Evolutionary conservation across 2,797 vertebrate genomes (phyloP), one percentile per base, ranked within the genome.

Genomic region (Chiropotes sagulatus): DNA sequence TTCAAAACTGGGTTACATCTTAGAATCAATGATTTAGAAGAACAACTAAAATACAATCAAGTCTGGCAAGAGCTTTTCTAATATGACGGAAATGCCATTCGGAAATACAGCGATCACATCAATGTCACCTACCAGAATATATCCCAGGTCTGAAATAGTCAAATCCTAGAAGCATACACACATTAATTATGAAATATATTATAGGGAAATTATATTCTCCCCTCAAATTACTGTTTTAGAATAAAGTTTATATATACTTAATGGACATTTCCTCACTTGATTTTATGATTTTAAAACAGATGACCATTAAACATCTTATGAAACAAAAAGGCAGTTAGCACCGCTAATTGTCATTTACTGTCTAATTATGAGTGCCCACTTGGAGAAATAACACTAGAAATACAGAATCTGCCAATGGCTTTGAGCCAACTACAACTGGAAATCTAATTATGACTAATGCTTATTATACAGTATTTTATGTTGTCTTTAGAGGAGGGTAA

Each of bases 251-350:
- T 2, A 48, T 20, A 48, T 17, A 33, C 30, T 73, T 26, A 41
- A 41, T 81, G 8, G 78, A 90, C 8, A 54, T n/a, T 44, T 54
- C 75, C 79, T 76, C 48, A 67, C 50, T 36, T 80, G 73, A n/a
- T 84, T 96, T 78, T 70, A 70, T n/a, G 64, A 50, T n/a, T 93
- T 85, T 78, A 72, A 83, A 86, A 91, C 39, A 88, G 57, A 64
- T 46, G 19, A 54, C 44, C 48, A 86, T 2, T 41, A 70, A 11
- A 84, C 5, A 86, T 19, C 36, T 91, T 30, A n/a, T 33, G 39
- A 93, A 94, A 91, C 39, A 86, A 88, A 89, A 89, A 70, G 48
- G 48, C 5, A n/a, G 8, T 58, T 17, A 72, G 36, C 28, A 82
- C 2, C 67, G 73, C 28, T 76, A 46, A 94, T 13, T 94, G 79